phyloP scores from a whole-genome alignment of 2,797 vertebrate genomes.

The Myotis findleyi region DNA sequence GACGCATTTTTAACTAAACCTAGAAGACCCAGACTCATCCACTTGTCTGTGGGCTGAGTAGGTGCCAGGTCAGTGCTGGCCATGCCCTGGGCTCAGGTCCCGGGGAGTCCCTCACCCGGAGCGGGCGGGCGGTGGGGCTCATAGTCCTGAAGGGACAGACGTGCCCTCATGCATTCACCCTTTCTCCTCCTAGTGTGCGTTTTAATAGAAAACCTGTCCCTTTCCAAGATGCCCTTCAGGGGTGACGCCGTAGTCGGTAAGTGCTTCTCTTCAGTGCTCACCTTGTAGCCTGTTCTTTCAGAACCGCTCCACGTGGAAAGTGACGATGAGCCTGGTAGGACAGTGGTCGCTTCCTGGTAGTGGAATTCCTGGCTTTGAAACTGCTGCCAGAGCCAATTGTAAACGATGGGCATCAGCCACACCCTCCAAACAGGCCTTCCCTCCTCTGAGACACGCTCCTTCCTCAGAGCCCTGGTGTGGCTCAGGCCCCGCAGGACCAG shows the following conservation, averaged over 20 bases:
- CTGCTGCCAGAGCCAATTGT: background rate
- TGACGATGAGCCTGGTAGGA: background rate
- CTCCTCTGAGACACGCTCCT: accelerated
- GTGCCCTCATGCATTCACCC: background rate
- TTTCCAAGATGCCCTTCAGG: slow-evolving; percentile 94
- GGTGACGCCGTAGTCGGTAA: slow-evolving; percentile 92
- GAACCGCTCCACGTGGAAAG: background rate
- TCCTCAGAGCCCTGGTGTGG: background rate
- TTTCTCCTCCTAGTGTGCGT: slow-evolving; percentile 90
- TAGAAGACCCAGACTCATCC: background rate
- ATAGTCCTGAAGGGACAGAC: background rate
- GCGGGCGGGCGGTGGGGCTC: too few relatives aligned
- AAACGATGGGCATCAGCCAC: accelerated
- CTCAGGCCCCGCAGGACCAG: background rate
- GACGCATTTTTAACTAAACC: background rate
- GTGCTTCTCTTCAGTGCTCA: slow-evolving; percentile 67
- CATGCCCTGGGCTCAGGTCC: accelerated
- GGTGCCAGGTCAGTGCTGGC: background rate
- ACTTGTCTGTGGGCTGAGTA: too few relatives aligned
- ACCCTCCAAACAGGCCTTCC: background rate
- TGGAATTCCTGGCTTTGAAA: background rate
- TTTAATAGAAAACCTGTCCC: slow-evolving; percentile 94
- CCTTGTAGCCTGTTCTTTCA: background rate
- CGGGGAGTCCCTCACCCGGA: background rate
- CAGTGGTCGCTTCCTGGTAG: accelerated